Percentiles rank a stretch among this genome's conserved stretches.
phyloP scores from a whole-genome alignment of 2,113 vertebrate species.

The Poecilia latipinna region DNA sequence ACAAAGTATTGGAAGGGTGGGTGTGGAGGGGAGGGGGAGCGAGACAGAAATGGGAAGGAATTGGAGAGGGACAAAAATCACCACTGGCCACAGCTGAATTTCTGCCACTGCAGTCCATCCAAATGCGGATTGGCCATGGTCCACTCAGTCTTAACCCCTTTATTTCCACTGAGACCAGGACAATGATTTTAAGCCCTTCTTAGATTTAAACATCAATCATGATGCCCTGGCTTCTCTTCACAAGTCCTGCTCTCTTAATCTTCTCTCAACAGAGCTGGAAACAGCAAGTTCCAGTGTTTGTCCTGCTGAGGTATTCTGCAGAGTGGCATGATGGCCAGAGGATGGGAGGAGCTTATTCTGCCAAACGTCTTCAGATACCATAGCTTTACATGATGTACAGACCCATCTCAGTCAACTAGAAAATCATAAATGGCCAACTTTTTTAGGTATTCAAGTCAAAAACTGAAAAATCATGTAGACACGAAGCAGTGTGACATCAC shows the following conservation, averaged over 20 bases:
- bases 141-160: constrained; percentile 23
- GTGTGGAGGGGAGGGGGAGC: background rate
- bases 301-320: background rate
- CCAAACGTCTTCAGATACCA: background rate
- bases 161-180: constrained; percentile 34
- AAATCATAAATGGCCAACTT: background rate
- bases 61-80: constrained; percentile 39
- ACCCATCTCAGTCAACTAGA: background rate
- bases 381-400: background rate
- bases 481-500: no score
- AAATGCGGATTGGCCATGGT: constrained; percentile 62
- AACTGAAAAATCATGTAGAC: no score
- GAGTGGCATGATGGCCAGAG: background rate
- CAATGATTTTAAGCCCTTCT: constrained; percentile 56
- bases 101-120: constrained; percentile 58
- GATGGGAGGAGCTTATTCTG: no score
- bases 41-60: constrained; percentile 17
- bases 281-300: background rate
- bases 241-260: background rate
- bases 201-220: constrained; percentile 26
- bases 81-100: background rate
- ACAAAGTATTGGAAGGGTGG: background rate
- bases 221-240: background rate
- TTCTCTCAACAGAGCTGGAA: background rate
- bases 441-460: no score